Evolutionary conservation across 2,797 vertebrate genomes (phyloP).

Genomic region (Danio tinwini): DNA sequence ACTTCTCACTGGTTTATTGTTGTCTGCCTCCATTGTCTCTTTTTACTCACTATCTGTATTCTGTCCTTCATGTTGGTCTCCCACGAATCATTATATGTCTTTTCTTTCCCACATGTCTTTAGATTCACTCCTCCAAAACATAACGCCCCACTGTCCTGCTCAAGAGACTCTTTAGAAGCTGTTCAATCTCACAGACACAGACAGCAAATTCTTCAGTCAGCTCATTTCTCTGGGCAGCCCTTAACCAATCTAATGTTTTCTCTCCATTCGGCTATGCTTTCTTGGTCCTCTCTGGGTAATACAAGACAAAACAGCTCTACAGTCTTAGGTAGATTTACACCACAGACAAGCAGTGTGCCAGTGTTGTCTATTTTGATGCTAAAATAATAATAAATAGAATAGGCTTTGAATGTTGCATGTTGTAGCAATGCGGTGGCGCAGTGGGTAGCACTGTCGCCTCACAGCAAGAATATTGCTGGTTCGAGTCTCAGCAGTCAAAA

Average conservation of each 20-base stretch:
- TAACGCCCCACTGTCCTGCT: slow-evolving; percentile 18
- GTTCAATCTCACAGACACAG: neutral
- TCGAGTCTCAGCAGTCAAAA: no score
- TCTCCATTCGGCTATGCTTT: neutral
- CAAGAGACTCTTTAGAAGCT: slow-evolving; percentile 13
- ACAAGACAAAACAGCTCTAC: neutral
- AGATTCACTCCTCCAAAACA: neutral
- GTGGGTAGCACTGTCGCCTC: no score
- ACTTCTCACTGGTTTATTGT: neutral
- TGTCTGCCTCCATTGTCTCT: neutral
- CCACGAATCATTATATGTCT: slow-evolving; percentile 8
- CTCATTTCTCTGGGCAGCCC: neutral
- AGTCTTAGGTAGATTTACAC: neutral
- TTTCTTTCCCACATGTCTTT: slow-evolving; percentile 13
- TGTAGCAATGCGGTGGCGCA: no score
- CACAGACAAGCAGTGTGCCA: neutral
- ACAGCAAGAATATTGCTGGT: no score
- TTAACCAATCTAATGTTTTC: slow-evolving; percentile 24
- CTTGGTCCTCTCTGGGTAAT: neutral
- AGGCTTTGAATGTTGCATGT: neutral
- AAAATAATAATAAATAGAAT: neutral
- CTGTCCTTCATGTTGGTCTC: slow-evolving; percentile 5
- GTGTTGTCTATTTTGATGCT: neutral
- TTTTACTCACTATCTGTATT: neutral
- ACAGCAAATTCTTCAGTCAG: neutral